Percentiles rank a stretch among this genome's conserved stretches.
phyloP scores from a whole-genome alignment of 2,113 vertebrate species.

The Neogobius melanostomus region DNA sequence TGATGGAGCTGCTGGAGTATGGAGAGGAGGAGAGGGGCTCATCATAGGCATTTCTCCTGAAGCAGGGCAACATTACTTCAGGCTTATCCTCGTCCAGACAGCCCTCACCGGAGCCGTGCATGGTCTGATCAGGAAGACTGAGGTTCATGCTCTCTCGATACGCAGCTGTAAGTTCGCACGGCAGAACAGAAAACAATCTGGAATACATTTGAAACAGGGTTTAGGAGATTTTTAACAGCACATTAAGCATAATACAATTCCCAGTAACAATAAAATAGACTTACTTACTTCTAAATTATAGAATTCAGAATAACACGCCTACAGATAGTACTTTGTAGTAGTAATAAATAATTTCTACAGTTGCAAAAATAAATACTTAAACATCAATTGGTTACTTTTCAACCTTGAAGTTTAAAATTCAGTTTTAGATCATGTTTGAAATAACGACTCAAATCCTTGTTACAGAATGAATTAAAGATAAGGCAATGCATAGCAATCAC shows the following conservation, averaged over 20 bases:
- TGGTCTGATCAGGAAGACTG: constrained; percentile 69
- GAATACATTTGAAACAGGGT: too few species aligned
- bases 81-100: constrained; percentile 66
- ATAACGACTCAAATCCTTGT: constrained; percentile 17
- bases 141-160: constrained; percentile 65
- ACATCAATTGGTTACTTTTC: neutral
- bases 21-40: constrained; percentile 63
- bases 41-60: constrained; percentile 72
- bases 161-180: neutral
- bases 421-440: constrained; percentile 16
- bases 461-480: constrained; percentile 3
- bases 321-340: neutral
- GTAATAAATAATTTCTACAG: neutral
- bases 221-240: too few species aligned
- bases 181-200: neutral
- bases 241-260: too few species aligned
- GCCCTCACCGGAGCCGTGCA: constrained; percentile 59
- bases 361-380: neutral
- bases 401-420: neutral
- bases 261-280: too few species aligned
- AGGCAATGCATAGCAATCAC: constrained; percentile 12
- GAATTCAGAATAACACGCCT: neutral
- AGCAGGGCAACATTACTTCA: constrained; percentile 70
- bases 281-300: neutral
- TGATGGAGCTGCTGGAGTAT: constrained; percentile 75